A percentile compares a stretch with the other conserved stretches of the same genome.
Evolutionary conservation across 1,140 invertebrate species (phyloP).

Genomic region (Acromyrmex heyeri): DNA sequence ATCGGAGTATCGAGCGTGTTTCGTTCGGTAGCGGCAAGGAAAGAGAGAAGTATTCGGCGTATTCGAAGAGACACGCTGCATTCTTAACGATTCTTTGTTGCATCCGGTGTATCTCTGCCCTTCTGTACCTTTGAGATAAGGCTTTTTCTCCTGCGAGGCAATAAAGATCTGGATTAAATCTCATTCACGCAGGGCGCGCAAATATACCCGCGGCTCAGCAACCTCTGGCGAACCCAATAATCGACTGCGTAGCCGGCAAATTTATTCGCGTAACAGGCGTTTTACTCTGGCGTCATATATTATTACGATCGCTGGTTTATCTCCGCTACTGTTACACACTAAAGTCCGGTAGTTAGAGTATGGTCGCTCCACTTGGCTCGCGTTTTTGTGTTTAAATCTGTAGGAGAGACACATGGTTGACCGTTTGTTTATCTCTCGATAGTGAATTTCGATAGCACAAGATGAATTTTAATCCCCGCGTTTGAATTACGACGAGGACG

Average conservation of each 20-base stretch:
- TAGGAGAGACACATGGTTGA: neutral
- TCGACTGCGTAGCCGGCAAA: slow-evolving; percentile 52
- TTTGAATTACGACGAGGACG: neutral
- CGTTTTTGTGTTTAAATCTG: slow-evolving; percentile 11
- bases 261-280: slow-evolving; percentile 75
- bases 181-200: slow-evolving; percentile 47
- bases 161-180: slow-evolving; percentile 79
- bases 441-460: slow-evolving; percentile 42
- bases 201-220: slow-evolving; percentile 55
- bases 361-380: slow-evolving; percentile 5
- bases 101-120: neutral
- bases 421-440: slow-evolving; percentile 35
- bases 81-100: slow-evolving; percentile 33
- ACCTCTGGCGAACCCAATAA: slow-evolving; percentile 65
- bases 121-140: neutral
- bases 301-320: slow-evolving; percentile 65
- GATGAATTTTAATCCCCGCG: slow-evolving; percentile 39
- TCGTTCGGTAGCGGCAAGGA: neutral
- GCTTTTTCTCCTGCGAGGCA: slow-evolving; percentile 50
- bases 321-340: slow-evolving; percentile 21
- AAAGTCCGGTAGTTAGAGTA: slow-evolving; percentile 14
- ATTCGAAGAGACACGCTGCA: neutral
- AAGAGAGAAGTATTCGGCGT: neutral
- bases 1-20: neutral
- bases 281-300: slow-evolving; percentile 69